A percentile compares a stretch with the other conserved stretches of the same genome.
phyloP scores from a whole-genome alignment of 2,888 invertebrate genomes.

The Argyresthia goedartella region DNA sequence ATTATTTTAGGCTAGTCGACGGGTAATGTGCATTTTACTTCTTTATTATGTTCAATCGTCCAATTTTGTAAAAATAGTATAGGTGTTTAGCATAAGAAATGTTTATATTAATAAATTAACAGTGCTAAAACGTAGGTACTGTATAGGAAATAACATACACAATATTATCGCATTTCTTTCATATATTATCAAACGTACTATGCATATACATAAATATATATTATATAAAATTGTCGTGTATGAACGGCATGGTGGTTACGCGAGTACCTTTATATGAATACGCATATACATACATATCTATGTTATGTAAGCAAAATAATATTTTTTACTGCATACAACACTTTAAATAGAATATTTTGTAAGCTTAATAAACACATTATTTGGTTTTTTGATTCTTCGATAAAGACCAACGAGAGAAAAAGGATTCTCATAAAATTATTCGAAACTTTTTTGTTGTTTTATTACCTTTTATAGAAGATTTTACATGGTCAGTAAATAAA shows the following conservation, averaged over 20 bases:
- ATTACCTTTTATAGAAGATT: not conserved
- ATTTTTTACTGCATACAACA: conserved; percentile 18
- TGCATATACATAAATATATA: conserved; percentile 16
- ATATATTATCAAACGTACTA: conserved; percentile 16
- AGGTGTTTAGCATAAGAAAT: conserved; percentile 17
- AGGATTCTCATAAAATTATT: conserved; percentile 11
- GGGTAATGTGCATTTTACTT: conserved; percentile 62
- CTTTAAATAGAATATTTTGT: conserved; percentile 14
- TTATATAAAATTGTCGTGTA: conserved; percentile 24
- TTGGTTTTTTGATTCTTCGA: conserved; percentile 16
- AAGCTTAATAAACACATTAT: conserved; percentile 16
- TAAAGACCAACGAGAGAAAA: conserved; percentile 12
- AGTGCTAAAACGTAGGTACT: conserved; percentile 24
- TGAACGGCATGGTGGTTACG: conserved; percentile 54
- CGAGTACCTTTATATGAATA: conserved; percentile 52
- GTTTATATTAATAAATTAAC: conserved; percentile 20
- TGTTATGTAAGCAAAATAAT: conserved; percentile 17
- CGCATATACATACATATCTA: conserved; percentile 2
- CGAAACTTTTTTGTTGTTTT: conserved; percentile 17
- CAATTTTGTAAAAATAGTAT: conserved; percentile 59
- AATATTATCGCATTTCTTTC: conserved; percentile 7
- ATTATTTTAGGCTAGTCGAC: conserved; percentile 55
- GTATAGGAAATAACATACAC: not conserved
- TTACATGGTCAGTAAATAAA: conserved; percentile 8
- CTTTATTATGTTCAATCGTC: conserved; percentile 44